Evolutionary conservation across 2,888 invertebrate genomes (phyloP), one percentile per base, ranked within the genome.

Genomic region (Cephus pygmeus): DNA sequence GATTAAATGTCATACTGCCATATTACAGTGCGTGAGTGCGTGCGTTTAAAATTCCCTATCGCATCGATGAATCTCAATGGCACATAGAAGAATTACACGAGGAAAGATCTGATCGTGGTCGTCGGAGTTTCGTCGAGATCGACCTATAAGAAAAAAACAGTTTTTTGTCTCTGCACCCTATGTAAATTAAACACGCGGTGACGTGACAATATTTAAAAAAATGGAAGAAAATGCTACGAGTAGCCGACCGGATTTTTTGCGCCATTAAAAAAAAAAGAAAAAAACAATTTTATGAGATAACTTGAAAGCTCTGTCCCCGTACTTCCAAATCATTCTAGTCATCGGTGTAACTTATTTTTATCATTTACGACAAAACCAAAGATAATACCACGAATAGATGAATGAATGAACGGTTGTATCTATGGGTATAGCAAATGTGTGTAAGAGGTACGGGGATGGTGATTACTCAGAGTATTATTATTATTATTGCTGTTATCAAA

Each of bases 191-290:
- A 84, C 85, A 56, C 9, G 81, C 79, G 83, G 84, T 84, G 84
- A 85, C 86, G 84, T 81, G 87, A 89, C 87, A 88, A 89, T 88
- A 89, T 84, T 81, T 4, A 40, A 40, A 40, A 40, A 40, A 56
- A 56, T 23, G 34, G 23, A 23, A 23, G 23, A 23, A 23, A 56
- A 84, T 86, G 85, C 87, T 88, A 85, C 87, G 86, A 88, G 87
- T 86, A 81, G 83, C 81, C 81, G 78, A 81, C 83, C 79, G 81
- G 75, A 75, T 81, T 81, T 84, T 80, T 79, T 78, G 74, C 36
- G 73, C 23, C 56, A 9, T 56, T 23, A 23, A 23, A 56, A 23
- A 9, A 56, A 23, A 56, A 56, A 9, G 1, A 9, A 56, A 23
- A 56, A 56, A 9, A 23, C 9, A 56, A 56, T 56, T 23, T 56